These are phyloP conservation scores for Flexamia atlantica DNA, from an alignment of 2,888 invertebrate species.

Conservation along the genomic window DNA sequence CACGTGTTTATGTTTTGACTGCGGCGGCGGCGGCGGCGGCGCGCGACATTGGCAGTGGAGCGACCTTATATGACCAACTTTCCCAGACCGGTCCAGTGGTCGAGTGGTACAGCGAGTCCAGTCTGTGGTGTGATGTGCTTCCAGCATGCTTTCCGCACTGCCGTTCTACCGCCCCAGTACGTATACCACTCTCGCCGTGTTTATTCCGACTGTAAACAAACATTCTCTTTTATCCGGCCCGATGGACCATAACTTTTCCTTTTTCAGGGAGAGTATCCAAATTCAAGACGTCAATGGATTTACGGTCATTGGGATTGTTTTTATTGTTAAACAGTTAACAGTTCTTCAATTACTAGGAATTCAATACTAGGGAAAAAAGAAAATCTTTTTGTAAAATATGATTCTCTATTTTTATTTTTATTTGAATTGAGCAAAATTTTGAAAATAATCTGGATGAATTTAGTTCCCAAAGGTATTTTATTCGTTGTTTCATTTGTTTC, in stretches of 20 bases:
- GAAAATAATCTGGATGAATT: too few species aligned
- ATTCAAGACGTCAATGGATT: too few species aligned
- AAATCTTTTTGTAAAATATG: too few species aligned
- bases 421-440: too few species aligned
- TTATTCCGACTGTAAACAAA: neutral
- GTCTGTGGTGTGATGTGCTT: slow-evolving; percentile 23
- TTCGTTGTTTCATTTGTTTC: too few species aligned
- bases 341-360: too few species aligned
- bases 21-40: neutral
- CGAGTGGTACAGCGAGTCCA: neutral
- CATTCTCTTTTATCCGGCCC: neutral
- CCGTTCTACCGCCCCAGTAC: slow-evolving; percentile 56
- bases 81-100: slow-evolving; percentile 12
- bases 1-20: slow-evolving; percentile 40
- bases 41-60: slow-evolving; percentile 38
- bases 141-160: slow-evolving; percentile 52
- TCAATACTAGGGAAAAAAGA: too few species aligned
- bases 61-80: slow-evolving; percentile 58
- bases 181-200: slow-evolving; percentile 5
- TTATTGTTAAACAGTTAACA: too few species aligned
- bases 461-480: too few species aligned
- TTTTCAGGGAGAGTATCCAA: too few species aligned
- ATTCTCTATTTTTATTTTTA: too few species aligned
- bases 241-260: neutral
- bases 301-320: too few species aligned